Conservation (phyloP, 2,888 invertebrate genomes). For the Muscina levida region DNA sequence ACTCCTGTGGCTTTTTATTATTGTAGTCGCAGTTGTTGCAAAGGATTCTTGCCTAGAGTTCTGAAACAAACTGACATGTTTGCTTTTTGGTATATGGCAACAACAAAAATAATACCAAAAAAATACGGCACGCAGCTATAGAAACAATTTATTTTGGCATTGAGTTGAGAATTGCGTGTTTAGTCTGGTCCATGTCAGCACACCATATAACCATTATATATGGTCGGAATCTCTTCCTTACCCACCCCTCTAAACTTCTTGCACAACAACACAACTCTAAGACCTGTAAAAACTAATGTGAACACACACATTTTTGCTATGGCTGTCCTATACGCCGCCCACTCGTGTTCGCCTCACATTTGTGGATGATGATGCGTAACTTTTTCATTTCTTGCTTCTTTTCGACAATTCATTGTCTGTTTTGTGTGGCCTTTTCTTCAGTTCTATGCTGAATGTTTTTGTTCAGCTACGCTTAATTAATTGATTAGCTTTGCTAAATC, state of each 20-base stretch:
- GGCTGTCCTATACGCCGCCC: too few species aligned
- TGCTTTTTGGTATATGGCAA: slow-evolving; percentile 66
- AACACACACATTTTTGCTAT: too few species aligned
- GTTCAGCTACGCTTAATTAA: slow-evolving; percentile 73
- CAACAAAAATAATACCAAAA: not conserved
- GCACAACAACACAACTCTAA: not conserved
- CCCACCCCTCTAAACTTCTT: not conserved
- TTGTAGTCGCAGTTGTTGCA: not conserved
- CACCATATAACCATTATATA: slow-evolving; percentile 28
- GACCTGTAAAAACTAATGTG: not conserved
- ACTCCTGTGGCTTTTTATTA: slow-evolving; percentile 49
- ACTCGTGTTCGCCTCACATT: too few species aligned
- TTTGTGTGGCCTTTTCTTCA: slow-evolving; percentile 26
- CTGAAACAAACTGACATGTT: slow-evolving; percentile 76
- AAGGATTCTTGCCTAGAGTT: slow-evolving; percentile 44
- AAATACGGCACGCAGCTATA: slow-evolving; percentile 56
- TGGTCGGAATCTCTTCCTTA: not conserved
- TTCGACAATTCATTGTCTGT: slow-evolving; percentile 24
- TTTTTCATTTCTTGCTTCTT: slow-evolving; percentile 47
- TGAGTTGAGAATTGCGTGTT: slow-evolving; percentile 53
- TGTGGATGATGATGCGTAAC: slow-evolving; percentile 50
- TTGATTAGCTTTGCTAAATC: slow-evolving; percentile 79
- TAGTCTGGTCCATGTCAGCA: slow-evolving; percentile 19
- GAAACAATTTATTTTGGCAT: slow-evolving; percentile 65
- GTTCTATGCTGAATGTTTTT: slow-evolving; percentile 45